Conservation (phyloP, 2,113 vertebrate genomes). For the Cryptotis parvus region DNA sequence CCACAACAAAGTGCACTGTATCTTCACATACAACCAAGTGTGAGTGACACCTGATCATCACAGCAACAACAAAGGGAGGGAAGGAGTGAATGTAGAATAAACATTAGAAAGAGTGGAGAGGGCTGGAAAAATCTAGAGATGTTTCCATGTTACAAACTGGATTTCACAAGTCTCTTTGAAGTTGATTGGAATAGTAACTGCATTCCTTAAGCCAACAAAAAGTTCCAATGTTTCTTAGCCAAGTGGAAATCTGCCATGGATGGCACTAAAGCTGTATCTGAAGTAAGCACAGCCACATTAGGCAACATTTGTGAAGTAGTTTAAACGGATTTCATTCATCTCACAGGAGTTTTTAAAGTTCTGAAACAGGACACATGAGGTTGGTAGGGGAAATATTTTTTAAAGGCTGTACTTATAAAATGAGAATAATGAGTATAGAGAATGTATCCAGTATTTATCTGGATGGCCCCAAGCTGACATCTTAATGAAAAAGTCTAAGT, state of each 20-base stretch:
- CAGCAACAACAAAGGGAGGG: no score
- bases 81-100: no score
- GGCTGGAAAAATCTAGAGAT: neutral
- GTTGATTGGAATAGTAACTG: slow-evolving; percentile 12
- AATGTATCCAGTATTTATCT: slow-evolving; percentile 7
- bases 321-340: neutral
- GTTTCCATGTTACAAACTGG: slow-evolving; percentile 7
- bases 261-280: neutral
- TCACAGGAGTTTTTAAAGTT: neutral
- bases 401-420: slow-evolving; percentile 14
- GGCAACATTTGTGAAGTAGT: neutral
- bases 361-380: slow-evolving; percentile 2
- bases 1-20: no score
- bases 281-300: neutral
- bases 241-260: slow-evolving; percentile 37
- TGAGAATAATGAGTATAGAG: neutral
- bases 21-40: no score
- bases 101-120: no score
- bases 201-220: slow-evolving; percentile 28
- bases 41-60: no score
- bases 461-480: neutral
- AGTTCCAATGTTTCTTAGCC: neutral
- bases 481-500: neutral
- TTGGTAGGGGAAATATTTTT: neutral
- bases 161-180: slow-evolving; percentile 53